Conservation (phyloP, 2,797 vertebrate species). For the Hoplostethus atlanticus region DNA sequence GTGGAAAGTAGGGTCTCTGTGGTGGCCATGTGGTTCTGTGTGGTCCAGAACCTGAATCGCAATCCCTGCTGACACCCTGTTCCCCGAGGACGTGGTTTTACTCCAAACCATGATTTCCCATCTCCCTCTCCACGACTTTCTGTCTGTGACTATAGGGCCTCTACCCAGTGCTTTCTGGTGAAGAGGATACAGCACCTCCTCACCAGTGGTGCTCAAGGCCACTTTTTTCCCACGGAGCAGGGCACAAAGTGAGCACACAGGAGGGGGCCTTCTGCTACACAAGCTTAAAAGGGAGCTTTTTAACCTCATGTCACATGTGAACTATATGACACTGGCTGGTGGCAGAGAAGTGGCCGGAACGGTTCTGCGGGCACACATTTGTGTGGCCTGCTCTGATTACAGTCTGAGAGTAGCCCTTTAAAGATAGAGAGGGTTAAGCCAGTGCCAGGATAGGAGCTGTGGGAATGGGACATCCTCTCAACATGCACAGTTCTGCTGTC, state of each 20-base stretch:
- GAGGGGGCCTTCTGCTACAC: constrained; percentile 41
- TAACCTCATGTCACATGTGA: constrained; percentile 66
- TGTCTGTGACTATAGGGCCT: constrained; percentile 64
- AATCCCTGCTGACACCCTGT: constrained; percentile 83
- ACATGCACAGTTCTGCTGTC: constrained; percentile 74
- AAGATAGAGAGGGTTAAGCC: constrained; percentile 48
- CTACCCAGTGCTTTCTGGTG: constrained; percentile 60
- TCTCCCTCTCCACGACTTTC: constrained; percentile 65
- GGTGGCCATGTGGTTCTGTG: constrained; percentile 67
- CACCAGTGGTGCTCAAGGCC: constrained; percentile 39
- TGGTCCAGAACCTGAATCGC: constrained; percentile 68
- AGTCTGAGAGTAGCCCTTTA: constrained; percentile 59
- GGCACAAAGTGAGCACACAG: constrained; percentile 30
- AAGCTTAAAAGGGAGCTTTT: constrained; percentile 48
- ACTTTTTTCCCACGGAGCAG: constrained; percentile 67
- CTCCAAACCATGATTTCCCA: constrained; percentile 81
- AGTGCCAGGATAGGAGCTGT: constrained; percentile 71
- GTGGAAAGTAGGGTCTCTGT: constrained; percentile 73
- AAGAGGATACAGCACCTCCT: constrained; percentile 66
- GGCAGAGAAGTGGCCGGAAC: constrained; percentile 60
- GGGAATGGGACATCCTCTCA: constrained; percentile 74
- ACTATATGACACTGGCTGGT: constrained; percentile 52
- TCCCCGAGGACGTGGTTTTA: constrained; percentile 81
- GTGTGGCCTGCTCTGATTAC: constrained; percentile 74
- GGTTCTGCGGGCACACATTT: constrained; percentile 53